Evolutionary conservation across 2,888 invertebrate species (phyloP).

Genomic region (Helicoverpa assulta): DNA sequence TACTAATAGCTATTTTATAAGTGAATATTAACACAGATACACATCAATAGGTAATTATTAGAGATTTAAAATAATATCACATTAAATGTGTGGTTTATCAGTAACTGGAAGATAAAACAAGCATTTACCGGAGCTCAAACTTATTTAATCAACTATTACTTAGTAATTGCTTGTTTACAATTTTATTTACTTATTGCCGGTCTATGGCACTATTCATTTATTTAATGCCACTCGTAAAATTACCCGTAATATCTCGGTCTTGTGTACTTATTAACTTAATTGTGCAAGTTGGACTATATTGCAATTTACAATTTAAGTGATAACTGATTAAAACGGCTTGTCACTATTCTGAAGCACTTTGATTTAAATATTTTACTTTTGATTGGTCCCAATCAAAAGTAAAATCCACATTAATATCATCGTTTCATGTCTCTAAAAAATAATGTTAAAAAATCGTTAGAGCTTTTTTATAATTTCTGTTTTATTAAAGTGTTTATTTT

Average conservation of each 20-base stretch:
- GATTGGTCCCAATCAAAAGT: too few species aligned
- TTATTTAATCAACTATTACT: conserved; percentile 30
- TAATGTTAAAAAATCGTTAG: neutral
- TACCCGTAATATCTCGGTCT: conserved; percentile 22
- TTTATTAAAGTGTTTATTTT: conserved; percentile 2
- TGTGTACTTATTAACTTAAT: conserved; percentile 41
- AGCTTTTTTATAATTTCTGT: neutral
- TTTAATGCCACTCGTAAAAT: conserved; percentile 37
- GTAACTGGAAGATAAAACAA: conserved; percentile 24
- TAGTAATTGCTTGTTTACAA: conserved; percentile 29
- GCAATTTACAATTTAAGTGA: conserved; percentile 23
- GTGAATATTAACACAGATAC: conserved; percentile 37
- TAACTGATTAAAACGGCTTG: conserved; percentile 14
- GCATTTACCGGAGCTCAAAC: conserved; percentile 25
- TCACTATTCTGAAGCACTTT: conserved; percentile 1
- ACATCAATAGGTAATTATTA: conserved; percentile 1
- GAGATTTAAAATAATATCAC: conserved; percentile 2
- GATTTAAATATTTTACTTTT: neutral
- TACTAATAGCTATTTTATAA: conserved; percentile 29
- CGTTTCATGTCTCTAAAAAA: neutral
- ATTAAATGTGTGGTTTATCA: conserved; percentile 16
- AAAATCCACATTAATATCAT: conserved; percentile 21
- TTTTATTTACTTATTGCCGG: conserved; percentile 36
- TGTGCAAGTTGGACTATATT: conserved; percentile 7
- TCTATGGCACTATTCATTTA: conserved; percentile 26